Base-by-base conservation (phyloP, 1,140 invertebrate genomes). In the Habropoda laboriosa region DNA sequence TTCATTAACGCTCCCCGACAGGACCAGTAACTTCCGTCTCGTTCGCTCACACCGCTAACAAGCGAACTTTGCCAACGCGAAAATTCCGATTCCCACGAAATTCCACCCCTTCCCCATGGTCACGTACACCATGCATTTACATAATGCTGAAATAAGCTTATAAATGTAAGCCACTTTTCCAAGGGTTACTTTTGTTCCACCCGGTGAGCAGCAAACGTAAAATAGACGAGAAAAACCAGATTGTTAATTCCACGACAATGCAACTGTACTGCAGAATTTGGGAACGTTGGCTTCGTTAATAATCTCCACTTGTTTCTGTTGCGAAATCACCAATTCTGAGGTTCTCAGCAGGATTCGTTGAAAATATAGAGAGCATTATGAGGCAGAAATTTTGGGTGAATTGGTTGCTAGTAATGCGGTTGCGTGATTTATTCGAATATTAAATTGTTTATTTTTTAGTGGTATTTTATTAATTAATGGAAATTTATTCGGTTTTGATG, bases 1-100 rank as follows among this genome's bases (percentile, higher is more conserved):
- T 79, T 79, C 67, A 79, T 79, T 79, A 79, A 79, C 47, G 76
- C 38, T 72, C 40, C 53, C 68, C 35, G 32, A 16, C 55, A 45
- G 42, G 8, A 51, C 47, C 32, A 38, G n/a, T n/a, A n/a, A 18
- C 38, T 24, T 40, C 24, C 10, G 45, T 42, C 47, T 16, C 27
- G 16, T 47, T 61, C 47, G 30, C 10, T 0, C 42, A 18, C 13
- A 1, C 16, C 32, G 55, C 45, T 77, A 71, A 79, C 68, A 63
- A 72, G 76, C 45, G 58, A 79, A 79, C 68, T 79, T 72, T 49
- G 47, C 67, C 30, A 58, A 49, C 32, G 24, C 13, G 76, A 72
- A 57, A 63, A 79, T 79, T 45, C n/a, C 35, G 38, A 72, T 79
- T 70, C 57, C 24, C 40, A 24, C 27, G 61, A 18, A 67, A 75